Evolutionary conservation across 2,113 vertebrate genomes (phyloP).

Genomic region (Microcebus jonahi): DNA sequence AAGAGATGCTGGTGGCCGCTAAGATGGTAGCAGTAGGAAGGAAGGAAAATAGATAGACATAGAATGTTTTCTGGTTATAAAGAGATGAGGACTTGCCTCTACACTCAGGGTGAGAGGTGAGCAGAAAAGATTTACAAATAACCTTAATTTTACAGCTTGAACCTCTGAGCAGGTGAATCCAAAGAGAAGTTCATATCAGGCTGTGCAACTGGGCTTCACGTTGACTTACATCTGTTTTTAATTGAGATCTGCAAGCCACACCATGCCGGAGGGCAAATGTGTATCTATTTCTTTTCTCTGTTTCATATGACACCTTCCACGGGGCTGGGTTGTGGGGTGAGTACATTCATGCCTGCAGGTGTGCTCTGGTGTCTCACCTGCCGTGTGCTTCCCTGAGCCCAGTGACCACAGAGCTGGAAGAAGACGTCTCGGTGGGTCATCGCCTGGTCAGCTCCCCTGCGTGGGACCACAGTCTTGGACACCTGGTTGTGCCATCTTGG

Average conservation of each 20-base stretch:
- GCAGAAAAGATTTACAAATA: neutral
- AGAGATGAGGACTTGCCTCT: neutral
- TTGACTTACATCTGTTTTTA: neutral
- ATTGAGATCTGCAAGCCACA: neutral
- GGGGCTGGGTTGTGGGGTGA: neutral
- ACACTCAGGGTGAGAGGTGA: neutral
- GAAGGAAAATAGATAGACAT: neutral
- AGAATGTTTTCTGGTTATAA: neutral
- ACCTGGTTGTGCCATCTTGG: neutral
- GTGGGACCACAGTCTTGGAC: neutral
- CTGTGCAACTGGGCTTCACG: neutral
- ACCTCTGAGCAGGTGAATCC: neutral
- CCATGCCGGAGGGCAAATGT: neutral
- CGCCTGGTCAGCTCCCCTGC: neutral
- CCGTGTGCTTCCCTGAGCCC: neutral
- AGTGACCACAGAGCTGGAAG: neutral
- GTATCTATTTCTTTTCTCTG: neutral
- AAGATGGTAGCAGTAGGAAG: neutral
- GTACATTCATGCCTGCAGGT: neutral
- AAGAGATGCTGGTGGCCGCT: neutral
- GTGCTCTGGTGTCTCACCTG: accelerated
- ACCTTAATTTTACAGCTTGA: neutral
- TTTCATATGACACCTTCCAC: accelerated
- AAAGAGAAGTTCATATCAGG: neutral
- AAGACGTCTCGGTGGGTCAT: neutral